Percentiles rank a stretch among this genome's conserved stretches.
phyloP scores from a whole-genome alignment of 2,888 invertebrate species.

The Yponomeuta plumbellus region DNA sequence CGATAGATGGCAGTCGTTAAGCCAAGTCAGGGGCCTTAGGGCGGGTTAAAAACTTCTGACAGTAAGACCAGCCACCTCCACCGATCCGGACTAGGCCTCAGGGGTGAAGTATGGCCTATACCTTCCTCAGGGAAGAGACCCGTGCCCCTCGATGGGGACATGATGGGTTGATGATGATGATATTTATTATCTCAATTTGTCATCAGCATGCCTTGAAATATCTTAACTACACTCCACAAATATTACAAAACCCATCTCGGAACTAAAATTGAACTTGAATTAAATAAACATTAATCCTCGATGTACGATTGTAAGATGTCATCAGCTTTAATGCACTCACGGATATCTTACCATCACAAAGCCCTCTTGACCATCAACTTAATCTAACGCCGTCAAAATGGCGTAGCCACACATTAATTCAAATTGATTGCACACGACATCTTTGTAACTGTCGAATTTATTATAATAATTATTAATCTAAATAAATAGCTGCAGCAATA shows the following conservation, averaged over 20 bases:
- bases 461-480: slow-evolving; percentile 24
- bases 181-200: no score
- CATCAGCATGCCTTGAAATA: no score
- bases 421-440: slow-evolving; percentile 22
- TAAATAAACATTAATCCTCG: neutral
- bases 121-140: no score
- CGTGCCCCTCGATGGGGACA: no score
- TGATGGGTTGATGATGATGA: no score
- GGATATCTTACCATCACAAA: neutral
- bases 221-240: no score
- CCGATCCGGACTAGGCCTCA: no score
- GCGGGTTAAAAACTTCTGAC: no score
- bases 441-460: slow-evolving; percentile 22
- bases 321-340: neutral
- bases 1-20: no score
- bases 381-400: slow-evolving; percentile 17
- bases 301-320: neutral
- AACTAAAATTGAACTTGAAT: neutral
- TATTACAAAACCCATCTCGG: neutral
- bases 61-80: no score
- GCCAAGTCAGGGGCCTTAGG: no score
- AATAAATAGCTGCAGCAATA: slow-evolving; percentile 11
- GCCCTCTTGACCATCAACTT: neutral
- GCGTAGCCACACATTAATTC: slow-evolving; percentile 22
- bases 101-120: no score